Percentiles rank a stretch among this genome's conserved stretches.
Conservation (phyloP, 2,113 vertebrate genomes). For the Nipponia nippon region DNA sequence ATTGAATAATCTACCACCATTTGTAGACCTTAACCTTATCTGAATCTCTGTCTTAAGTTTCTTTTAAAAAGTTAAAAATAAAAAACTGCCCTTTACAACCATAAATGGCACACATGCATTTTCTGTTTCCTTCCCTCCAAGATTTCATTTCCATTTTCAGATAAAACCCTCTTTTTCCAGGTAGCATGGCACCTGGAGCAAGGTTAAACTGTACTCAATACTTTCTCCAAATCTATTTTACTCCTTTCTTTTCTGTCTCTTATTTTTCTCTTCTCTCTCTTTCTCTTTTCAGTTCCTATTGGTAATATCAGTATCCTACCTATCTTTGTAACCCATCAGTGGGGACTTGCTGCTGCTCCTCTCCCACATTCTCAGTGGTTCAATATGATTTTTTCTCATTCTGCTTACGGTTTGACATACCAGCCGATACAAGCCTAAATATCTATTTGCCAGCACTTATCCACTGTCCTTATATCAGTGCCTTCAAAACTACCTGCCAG, state of each 20-base stretch:
- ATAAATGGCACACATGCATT: not conserved
- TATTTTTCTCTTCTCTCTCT: not conserved
- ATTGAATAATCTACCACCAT: not conserved
- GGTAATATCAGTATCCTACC: not conserved
- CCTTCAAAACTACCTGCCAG: not conserved
- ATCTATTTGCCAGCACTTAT: accelerated
- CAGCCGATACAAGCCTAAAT: not conserved
- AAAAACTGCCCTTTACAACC: not conserved
- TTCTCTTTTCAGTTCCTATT: not conserved
- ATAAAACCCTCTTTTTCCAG: not conserved
- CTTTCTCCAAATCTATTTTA: not conserved
- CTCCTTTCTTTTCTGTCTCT: not conserved
- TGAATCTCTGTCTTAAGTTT: not conserved
- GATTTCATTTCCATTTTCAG: not conserved
- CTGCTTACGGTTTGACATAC: not conserved
- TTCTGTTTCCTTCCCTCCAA: not conserved
- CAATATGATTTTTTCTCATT: not conserved
- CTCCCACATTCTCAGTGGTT: not conserved
- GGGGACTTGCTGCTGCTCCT: not conserved
- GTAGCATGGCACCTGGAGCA: not conserved
- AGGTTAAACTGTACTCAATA: not conserved
- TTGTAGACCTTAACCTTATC: not conserved
- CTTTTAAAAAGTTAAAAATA: not conserved
- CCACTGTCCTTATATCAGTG: not conserved
- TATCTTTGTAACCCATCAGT: not conserved